phyloP scores from a whole-genome alignment of 1,140 invertebrate genomes.

The Hyposmocoma kahamanoa region DNA sequence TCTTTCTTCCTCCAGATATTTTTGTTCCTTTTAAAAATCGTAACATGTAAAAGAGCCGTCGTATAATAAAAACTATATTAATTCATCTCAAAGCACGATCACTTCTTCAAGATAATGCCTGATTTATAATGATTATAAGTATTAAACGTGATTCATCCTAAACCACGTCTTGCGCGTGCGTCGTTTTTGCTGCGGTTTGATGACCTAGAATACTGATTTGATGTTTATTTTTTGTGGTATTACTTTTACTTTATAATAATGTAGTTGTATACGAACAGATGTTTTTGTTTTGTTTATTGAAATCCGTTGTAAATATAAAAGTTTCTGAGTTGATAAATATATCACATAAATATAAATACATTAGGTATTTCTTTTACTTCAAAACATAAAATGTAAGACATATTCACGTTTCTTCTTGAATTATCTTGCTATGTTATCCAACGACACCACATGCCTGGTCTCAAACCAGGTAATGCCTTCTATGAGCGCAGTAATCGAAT shows the following conservation, averaged over 20 bases:
- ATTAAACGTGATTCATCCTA: not conserved
- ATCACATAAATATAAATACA: too few relatives aligned
- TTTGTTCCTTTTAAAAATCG: not conserved
- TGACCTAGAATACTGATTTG: not conserved
- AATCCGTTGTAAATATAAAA: too few relatives aligned
- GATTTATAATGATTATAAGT: not conserved
- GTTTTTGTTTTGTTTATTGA: too few relatives aligned
- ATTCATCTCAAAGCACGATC: not conserved
- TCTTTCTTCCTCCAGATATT: too few relatives aligned
- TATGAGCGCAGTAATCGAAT: too few relatives aligned
- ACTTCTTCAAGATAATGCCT: not conserved
- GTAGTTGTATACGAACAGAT: too few relatives aligned
- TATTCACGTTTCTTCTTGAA: not conserved
- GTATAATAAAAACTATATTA: not conserved
- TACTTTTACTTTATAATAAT: not conserved
- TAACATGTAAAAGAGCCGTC: not conserved
- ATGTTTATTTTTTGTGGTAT: not conserved
- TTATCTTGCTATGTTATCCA: too few relatives aligned
- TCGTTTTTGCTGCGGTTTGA: not conserved
- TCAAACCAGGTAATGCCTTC: too few relatives aligned
- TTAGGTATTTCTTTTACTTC: not conserved
- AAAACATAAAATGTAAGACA: too few relatives aligned
- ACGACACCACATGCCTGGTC: too few relatives aligned
- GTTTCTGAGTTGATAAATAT: too few relatives aligned
- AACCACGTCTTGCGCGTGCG: not conserved